Evolutionary conservation across 2,888 invertebrate genomes (phyloP).

Genomic region (Helleia helle): DNA sequence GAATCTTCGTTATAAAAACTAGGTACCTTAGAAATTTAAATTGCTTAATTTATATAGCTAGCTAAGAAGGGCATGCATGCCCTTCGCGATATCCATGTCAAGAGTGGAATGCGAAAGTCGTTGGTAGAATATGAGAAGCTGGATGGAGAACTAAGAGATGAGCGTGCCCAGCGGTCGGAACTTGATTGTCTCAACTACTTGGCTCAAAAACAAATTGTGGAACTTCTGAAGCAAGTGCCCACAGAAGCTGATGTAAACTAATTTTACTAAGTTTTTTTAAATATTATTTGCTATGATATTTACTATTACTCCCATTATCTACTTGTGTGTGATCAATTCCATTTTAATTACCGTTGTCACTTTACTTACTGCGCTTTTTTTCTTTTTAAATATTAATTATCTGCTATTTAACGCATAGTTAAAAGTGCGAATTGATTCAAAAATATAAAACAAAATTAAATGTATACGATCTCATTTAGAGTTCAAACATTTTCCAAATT

Average conservation of each 20-base stretch:
- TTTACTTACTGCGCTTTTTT: too few species aligned
- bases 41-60: constrained; percentile 31
- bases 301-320: too few species aligned
- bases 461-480: too few species aligned
- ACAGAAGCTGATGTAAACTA: constrained; percentile 53
- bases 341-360: too few species aligned
- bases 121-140: constrained; percentile 70
- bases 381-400: too few species aligned
- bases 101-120: constrained; percentile 63
- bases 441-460: too few species aligned
- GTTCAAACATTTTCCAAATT: too few species aligned
- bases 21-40: too few species aligned
- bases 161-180: constrained; percentile 64
- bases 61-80: constrained; percentile 62
- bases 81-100: constrained; percentile 59
- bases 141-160: constrained; percentile 63
- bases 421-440: too few species aligned
- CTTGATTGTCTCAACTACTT: constrained; percentile 65
- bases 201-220: constrained; percentile 51
- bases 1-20: too few species aligned
- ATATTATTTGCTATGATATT: neutral
- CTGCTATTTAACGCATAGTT: too few species aligned
- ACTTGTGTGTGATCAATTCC: too few species aligned
- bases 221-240: constrained; percentile 49
- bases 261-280: neutral